phyloP scores from a whole-genome alignment of 2,888 invertebrate species.

The Lasius platythorax region DNA sequence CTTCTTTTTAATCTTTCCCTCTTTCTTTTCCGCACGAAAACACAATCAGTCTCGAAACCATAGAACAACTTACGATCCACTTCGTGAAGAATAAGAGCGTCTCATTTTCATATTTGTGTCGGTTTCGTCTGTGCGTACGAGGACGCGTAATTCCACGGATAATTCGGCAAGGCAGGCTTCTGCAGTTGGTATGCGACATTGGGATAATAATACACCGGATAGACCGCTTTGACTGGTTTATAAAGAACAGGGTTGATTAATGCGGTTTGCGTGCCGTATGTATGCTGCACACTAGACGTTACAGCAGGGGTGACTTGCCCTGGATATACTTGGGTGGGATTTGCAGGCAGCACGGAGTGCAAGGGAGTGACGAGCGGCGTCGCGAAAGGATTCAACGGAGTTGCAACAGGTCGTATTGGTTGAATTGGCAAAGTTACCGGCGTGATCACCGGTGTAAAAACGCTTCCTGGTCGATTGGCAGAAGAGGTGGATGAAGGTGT shows the following conservation, averaged over 20 bases:
- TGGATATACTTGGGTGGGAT: conserved; percentile 64
- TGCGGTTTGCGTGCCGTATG: conserved; percentile 77
- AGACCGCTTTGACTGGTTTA: conserved; percentile 81
- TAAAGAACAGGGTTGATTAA: conserved; percentile 77
- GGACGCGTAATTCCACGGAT: conserved; percentile 83
- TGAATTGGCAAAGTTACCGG: conserved; percentile 60
- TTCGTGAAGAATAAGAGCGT: conserved; percentile 40
- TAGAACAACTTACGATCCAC: conserved; percentile 39
- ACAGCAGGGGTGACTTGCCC: conserved; percentile 65
- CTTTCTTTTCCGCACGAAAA: conserved; percentile 60
- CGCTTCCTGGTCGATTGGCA: conserved; percentile 17
- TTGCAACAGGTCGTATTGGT: conserved; percentile 67
- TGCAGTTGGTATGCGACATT: conserved; percentile 76
- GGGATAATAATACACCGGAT: conserved; percentile 82
- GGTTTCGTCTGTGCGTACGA: conserved; percentile 76
- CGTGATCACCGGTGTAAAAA: conserved; percentile 47
- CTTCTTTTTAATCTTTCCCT: conserved; percentile 51
- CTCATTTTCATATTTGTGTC: conserved; percentile 79
- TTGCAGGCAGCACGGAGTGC: conserved; percentile 30
- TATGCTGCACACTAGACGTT: conserved; percentile 72
- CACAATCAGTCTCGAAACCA: conserved; percentile 59
- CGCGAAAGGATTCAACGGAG: conserved; percentile 69
- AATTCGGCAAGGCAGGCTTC: conserved; percentile 73
- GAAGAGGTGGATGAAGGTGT: conserved; percentile 50
- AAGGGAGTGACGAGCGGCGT: conserved; percentile 69